A percentile compares a stretch with the other conserved stretches of the same genome.
Conservation (phyloP, 2,797 vertebrate genomes). For the Gadopsis bispinosus region DNA sequence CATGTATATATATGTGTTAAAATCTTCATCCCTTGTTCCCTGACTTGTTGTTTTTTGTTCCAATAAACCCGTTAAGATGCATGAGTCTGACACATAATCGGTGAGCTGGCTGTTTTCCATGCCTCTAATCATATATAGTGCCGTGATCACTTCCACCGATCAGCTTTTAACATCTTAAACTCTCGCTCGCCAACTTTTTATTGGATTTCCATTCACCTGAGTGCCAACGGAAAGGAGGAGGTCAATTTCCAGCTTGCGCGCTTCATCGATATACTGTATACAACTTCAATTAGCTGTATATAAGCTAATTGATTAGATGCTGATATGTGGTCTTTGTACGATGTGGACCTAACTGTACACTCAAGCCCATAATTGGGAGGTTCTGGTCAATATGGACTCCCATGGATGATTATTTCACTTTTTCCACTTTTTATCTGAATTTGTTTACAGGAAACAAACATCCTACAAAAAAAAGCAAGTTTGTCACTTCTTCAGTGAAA, state of each 20-base stretch:
- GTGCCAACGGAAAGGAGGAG: conserved; percentile 8
- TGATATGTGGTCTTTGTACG: background rate
- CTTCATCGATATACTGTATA: background rate
- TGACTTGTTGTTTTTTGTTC: conserved; percentile 40
- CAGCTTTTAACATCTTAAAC: conserved; percentile 26
- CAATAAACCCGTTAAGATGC: conserved; percentile 58
- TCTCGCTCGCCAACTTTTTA: background rate
- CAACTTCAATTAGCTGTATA: background rate
- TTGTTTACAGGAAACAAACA: too few relatives aligned
- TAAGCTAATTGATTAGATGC: background rate
- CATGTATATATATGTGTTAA: background rate
- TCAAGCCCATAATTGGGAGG: background rate
- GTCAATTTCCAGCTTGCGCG: background rate
- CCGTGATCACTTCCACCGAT: conserved; percentile 1
- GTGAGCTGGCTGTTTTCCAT: conserved; percentile 39
- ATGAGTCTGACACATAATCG: conserved; percentile 46
- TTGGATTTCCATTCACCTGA: conserved; percentile 15
- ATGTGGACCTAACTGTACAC: background rate
- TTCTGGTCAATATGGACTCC: background rate
- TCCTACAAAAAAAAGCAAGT: too few relatives aligned
- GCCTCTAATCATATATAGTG: conserved; percentile 40
- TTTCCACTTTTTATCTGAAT: too few relatives aligned
- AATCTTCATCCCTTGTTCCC: conserved; percentile 32
- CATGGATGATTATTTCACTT: background rate
- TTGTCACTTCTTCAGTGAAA: too few relatives aligned